Evolutionary conservation across 2,113 vertebrate genomes (phyloP), one percentile per base, ranked within the genome.

Genomic region (Pelecanus crispus): DNA sequence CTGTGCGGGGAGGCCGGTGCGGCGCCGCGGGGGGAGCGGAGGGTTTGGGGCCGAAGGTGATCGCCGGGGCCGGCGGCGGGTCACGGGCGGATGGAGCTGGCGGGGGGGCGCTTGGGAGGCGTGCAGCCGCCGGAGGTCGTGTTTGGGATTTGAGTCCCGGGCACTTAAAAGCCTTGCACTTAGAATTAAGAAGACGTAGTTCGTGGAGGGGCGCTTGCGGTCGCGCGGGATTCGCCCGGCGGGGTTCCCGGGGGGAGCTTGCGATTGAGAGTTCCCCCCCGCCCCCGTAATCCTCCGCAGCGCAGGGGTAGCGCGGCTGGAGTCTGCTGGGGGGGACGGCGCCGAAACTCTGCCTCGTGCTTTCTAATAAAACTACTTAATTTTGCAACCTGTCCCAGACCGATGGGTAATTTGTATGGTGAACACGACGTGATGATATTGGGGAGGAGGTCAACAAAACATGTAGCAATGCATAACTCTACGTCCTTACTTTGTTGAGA

Each of bases 391-490:
- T 56, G 26, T 21, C 36, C 34, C 29, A 7, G 52, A 8, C 15
- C 7, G 25, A 5, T 17, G 1, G 28, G 63, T 36, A 9, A 3
- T 44, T 22, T 50, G 18, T 31, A 3, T 3, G 17, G 56, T 19
- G 55, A 74, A 4, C 34, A 0, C 20, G 52, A 29, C 28, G 24
- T 40, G 21, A 2, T 40, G 28, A 2, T 13, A 1, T 17, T 7
- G 8, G 2, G 8, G 10, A 42, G 59, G 16, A 16, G 8, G 47
- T 24, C 61, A 16, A 8, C 25, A 34, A 6, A 50, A 79, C 22
- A 0, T 4, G 12, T 12, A 16, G 11, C 31, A 14, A 14, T 21
- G 0, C 5, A 0, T 38, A 68, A 10, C 21, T 42, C 4, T 7
- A 0, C 31, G 50, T 16, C 36, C 7, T 59, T 52, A 3, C 4